Evolutionary conservation across 2,797 vertebrate genomes (phyloP).

Genomic region (Danio albolineatus): DNA sequence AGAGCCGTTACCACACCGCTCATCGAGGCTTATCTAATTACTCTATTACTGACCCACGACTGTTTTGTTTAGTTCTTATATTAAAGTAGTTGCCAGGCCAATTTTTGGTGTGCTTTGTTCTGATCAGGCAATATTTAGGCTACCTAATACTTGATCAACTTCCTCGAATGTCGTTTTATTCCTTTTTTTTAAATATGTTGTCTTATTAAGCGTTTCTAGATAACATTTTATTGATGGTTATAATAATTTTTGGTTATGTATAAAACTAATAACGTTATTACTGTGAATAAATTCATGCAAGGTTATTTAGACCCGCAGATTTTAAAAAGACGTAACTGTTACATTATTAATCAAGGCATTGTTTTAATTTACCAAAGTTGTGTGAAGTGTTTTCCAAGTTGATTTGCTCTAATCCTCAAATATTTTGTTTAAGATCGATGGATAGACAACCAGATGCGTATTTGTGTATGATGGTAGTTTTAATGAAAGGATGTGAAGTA

Average conservation of each 20-base stretch:
- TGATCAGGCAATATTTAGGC: conserved; percentile 22
- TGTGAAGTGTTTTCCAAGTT: too few relatives aligned
- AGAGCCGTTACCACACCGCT: background rate
- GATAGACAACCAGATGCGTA: too few relatives aligned
- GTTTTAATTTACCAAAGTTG: too few relatives aligned
- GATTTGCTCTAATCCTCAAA: too few relatives aligned
- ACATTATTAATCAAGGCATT: too few relatives aligned
- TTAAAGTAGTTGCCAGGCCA: background rate
- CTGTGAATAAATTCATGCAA: too few relatives aligned
- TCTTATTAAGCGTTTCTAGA: background rate
- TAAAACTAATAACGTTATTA: background rate
- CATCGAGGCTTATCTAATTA: too few relatives aligned
- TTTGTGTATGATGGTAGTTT: too few relatives aligned
- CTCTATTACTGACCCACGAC: background rate
- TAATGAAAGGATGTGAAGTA: background rate
- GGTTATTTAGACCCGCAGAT: too few relatives aligned
- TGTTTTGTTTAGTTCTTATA: background rate
- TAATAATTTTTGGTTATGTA: background rate
- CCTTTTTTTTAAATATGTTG: background rate
- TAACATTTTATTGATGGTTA: too few relatives aligned
- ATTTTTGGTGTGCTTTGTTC: background rate
- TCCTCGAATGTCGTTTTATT: conserved; percentile 6
- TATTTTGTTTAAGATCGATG: too few relatives aligned
- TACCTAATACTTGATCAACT: conserved; percentile 17
- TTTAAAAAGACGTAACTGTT: too few relatives aligned